phyloP scores from a whole-genome alignment of 2,113 vertebrate species.

The Potamarius usumacintae region DNA sequence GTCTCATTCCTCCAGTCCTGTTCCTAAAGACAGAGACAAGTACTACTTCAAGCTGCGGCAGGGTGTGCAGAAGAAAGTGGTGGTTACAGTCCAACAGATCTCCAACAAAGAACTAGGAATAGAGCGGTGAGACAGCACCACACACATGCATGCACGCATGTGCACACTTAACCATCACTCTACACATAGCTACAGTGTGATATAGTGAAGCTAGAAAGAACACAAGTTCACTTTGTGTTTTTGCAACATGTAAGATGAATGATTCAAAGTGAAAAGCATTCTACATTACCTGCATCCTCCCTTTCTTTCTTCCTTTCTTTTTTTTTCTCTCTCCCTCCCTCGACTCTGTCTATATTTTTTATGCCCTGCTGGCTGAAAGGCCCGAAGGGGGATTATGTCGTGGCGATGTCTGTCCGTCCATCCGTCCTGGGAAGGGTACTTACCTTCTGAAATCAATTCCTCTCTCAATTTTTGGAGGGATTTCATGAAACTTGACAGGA shows the following conservation, averaged over 20 bases:
- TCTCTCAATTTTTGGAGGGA: too few relatives aligned
- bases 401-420: too few relatives aligned
- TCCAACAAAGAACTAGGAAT: slow-evolving; percentile 93
- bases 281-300: neutral
- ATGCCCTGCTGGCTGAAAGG: too few relatives aligned
- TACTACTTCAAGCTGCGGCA: slow-evolving; percentile 96
- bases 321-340: too few relatives aligned
- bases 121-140: slow-evolving; percentile 80
- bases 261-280: neutral
- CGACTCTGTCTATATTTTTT: too few relatives aligned
- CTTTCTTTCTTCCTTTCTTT: neutral
- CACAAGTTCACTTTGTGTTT: neutral
- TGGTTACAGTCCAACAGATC: slow-evolving; percentile 91
- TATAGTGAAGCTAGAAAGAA: neutral
- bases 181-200: neutral
- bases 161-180: neutral
- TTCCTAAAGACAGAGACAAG: slow-evolving; percentile 97
- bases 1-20: slow-evolving; percentile 73
- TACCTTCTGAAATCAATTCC: too few relatives aligned
- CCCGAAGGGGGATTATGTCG: too few relatives aligned
- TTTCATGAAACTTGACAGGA: too few relatives aligned
- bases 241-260: neutral
- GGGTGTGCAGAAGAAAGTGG: slow-evolving; percentile 90
- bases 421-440: too few relatives aligned
- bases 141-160: neutral